Evolutionary conservation across 2,797 vertebrate genomes (phyloP).

Genomic region (Lacerta bilineata): DNA sequence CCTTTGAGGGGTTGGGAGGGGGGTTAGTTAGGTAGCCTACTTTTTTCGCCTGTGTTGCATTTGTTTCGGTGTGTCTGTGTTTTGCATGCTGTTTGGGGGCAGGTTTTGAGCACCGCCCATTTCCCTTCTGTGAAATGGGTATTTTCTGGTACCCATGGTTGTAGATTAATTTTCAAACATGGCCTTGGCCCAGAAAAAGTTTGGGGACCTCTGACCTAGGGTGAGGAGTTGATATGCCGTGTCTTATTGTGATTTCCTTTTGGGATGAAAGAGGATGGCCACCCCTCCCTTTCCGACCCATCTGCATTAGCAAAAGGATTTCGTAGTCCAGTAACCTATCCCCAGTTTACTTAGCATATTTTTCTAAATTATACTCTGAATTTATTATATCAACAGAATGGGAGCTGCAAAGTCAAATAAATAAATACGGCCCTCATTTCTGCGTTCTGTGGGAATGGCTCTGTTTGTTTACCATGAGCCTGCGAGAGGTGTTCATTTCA

Average conservation of each 20-base stretch:
- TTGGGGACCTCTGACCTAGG: not conserved
- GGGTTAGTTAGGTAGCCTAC: too few relatives aligned
- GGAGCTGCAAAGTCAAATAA: slow-evolving; percentile 73
- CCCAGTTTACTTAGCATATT: slow-evolving; percentile 70
- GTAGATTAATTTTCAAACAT: too few relatives aligned
- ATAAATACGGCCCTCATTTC: slow-evolving; percentile 76
- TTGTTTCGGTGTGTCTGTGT: too few relatives aligned
- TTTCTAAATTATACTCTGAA: slow-evolving; percentile 64
- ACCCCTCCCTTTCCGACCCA: slow-evolving; percentile 6
- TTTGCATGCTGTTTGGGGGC: too few relatives aligned
- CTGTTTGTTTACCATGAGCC: slow-evolving; percentile 75
- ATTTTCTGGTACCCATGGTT: too few relatives aligned
- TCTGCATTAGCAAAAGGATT: slow-evolving; percentile 54
- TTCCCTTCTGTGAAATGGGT: too few relatives aligned
- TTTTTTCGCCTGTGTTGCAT: too few relatives aligned
- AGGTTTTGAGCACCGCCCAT: too few relatives aligned
- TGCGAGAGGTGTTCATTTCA: slow-evolving; percentile 76
- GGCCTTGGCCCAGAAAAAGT: not conserved
- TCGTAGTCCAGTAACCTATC: slow-evolving; percentile 51
- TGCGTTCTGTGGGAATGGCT: slow-evolving; percentile 74
- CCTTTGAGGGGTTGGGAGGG: not conserved
- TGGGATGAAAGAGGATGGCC: not conserved
- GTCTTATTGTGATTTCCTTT: not conserved
- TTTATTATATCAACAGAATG: slow-evolving; percentile 78
- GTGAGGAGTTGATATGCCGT: not conserved